Evolutionary conservation across 2,888 invertebrate genomes (phyloP), one percentile per base, ranked within the genome.

Genomic region (Drepana falcataria): DNA sequence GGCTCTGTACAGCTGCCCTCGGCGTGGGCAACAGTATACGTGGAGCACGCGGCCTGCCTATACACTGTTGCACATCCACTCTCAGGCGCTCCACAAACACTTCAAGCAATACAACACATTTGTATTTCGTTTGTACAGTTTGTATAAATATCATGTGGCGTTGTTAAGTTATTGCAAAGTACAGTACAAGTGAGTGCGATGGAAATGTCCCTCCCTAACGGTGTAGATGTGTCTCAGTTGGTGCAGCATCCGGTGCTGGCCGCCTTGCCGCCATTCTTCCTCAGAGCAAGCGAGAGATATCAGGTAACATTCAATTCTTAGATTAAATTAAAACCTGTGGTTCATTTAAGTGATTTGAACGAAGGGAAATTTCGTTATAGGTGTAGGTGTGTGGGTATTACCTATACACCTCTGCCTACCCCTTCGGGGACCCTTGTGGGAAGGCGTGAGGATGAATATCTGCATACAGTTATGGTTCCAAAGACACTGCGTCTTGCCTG

Each of bases 201-300:
- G 83, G 92, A 81, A 74, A 96, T 97, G 96, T 96, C 96, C 82
- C 91, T 96, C 65, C 96, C 96, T 68, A 94, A 94, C 85, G 96
- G 96, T 67, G 95, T 96, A 67, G 96, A 97, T 87, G 96, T 97
- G 86, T 95, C 96, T 59, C 94, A 96, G 79, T 85, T 96, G 76
- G 96, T 96, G 93, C 96, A 96, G 71, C 96, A 96, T 82, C 95
- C 96, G 48, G 96, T 96, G 59, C 80, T 97, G 79, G 95, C 95
- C 44, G 95, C 95, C 0, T 82, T 96, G 71, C 97, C 97, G 51
- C 96, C 96, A n/a, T 96, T 97, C 86, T 97, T 97, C 85, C 88
- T 97, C 58, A 92, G 97, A 68, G 96, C 97, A 57, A 95, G 96
- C 35, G 98, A 98, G 82, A 93, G 98, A 74, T 98, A 98, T 87